Percentiles rank a stretch among this genome's conserved stretches.
Evolutionary conservation across 2,888 invertebrate genomes (phyloP).

Genomic region (Perithous albicinctus): DNA sequence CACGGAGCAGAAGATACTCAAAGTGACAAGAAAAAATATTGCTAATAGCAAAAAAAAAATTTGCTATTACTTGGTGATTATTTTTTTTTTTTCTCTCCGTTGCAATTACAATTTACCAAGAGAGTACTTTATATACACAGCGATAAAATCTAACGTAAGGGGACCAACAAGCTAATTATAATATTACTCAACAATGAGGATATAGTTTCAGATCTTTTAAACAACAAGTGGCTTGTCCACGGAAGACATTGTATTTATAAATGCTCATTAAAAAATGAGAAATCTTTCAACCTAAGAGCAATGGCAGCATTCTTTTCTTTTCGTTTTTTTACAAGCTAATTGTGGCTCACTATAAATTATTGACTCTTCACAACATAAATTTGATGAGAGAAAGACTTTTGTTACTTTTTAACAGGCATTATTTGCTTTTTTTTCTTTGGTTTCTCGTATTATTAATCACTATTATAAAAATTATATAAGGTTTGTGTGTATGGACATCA

Average conservation of each 20-base stretch:
- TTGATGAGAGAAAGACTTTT: not conserved
- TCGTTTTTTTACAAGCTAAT: conserved; percentile 6
- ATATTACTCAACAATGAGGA: conserved; percentile 41
- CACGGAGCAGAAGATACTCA: no score
- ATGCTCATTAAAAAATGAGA: conserved; percentile 2
- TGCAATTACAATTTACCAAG: not conserved
- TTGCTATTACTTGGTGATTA: no score
- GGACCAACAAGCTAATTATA: not conserved
- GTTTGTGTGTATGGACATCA: not conserved
- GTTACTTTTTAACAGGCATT: not conserved
- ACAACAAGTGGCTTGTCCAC: conserved; percentile 44
- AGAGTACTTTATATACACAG: not conserved
- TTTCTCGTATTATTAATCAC: not conserved
- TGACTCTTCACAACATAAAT: conserved; percentile 28
- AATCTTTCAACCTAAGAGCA: conserved; percentile 26
- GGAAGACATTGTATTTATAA: conserved; percentile 53
- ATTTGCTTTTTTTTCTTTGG: no score
- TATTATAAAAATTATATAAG: not conserved
- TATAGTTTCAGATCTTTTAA: conserved; percentile 47
- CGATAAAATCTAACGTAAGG: not conserved
- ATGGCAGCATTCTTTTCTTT: conserved; percentile 51
- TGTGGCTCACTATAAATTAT: conserved; percentile 16
- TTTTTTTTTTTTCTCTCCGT: no score
- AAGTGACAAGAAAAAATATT: no score
- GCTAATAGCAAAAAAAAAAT: no score